These are phyloP conservation scores for Eilema depressum DNA, from an alignment of 2,888 invertebrate genomes.

Conservation along the genomic window DNA sequence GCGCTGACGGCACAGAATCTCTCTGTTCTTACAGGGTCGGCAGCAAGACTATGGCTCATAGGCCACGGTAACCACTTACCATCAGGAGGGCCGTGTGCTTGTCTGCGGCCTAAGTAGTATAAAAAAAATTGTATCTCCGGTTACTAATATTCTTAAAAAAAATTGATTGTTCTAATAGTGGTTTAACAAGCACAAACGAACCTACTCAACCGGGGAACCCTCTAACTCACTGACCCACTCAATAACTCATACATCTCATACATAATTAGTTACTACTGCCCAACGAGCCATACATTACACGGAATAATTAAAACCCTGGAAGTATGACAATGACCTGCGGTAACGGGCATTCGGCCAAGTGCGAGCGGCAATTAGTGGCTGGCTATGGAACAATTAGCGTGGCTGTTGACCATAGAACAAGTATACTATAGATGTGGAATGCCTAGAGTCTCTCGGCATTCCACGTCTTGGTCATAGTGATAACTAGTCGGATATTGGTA, in stretches of 20 bases:
- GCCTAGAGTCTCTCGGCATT: too few species aligned
- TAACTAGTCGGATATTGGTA: not conserved
- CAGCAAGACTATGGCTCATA: too few species aligned
- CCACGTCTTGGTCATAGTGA: too few species aligned
- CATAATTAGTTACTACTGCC: slow-evolving; percentile 16
- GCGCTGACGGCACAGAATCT: too few species aligned
- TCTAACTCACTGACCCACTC: not conserved
- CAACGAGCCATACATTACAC: slow-evolving; percentile 42
- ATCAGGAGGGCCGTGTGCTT: too few species aligned
- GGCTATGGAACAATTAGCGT: slow-evolving; percentile 22
- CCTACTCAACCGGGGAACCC: not conserved
- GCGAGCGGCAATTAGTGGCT: slow-evolving; percentile 61
- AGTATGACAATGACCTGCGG: slow-evolving; percentile 64
- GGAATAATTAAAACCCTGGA: slow-evolving; percentile 51
- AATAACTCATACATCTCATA: not conserved
- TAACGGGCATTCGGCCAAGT: slow-evolving; percentile 60
- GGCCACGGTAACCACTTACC: too few species aligned
- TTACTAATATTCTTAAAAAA: too few species aligned
- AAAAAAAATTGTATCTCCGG: too few species aligned
- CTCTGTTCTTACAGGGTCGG: too few species aligned
- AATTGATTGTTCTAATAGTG: not conserved
- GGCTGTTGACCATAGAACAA: not conserved
- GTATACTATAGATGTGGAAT: not conserved
- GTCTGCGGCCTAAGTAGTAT: too few species aligned
- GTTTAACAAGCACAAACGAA: not conserved